Conservation (phyloP, 1,140 invertebrate genomes). For the Bombus soroeensis region DNA sequence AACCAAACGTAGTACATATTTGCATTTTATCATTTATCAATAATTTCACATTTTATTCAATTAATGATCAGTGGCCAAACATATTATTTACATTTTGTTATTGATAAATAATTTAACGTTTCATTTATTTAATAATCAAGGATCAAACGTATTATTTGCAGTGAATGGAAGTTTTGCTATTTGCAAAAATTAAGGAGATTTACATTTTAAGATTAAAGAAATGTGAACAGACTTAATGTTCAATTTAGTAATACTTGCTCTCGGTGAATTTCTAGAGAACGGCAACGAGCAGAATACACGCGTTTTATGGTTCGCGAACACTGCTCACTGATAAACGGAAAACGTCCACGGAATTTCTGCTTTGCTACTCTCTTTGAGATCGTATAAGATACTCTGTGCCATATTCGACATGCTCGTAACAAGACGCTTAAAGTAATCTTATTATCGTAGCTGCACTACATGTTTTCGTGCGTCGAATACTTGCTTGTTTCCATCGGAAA, state of each 20-base stretch:
- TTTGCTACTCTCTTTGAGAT: neutral
- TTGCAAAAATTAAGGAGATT: too few relatives aligned
- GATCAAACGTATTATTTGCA: too few relatives aligned
- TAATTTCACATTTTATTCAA: neutral
- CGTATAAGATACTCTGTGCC: neutral
- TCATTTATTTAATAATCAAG: too few relatives aligned
- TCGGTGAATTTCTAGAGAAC: neutral
- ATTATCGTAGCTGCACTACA: constrained; percentile 24
- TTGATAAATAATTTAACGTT: too few relatives aligned
- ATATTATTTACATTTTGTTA: too few relatives aligned
- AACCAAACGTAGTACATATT: too few relatives aligned
- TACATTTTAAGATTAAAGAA: neutral
- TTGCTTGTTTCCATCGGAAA: neutral
- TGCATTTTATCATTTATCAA: too few relatives aligned
- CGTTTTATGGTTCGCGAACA: constrained; percentile 5
- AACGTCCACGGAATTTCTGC: constrained; percentile 9
- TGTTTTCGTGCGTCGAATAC: neutral
- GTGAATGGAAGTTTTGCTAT: too few relatives aligned
- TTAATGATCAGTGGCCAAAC: neutral
- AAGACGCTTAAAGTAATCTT: constrained; percentile 23
- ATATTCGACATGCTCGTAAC: constrained; percentile 14
- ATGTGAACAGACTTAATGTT: neutral
- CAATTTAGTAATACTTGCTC: neutral
- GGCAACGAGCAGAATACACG: neutral
- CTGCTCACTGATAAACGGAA: neutral